Evolutionary conservation across 2,888 invertebrate species (phyloP).

Genomic region (Omphaloscelis lunosa): DNA sequence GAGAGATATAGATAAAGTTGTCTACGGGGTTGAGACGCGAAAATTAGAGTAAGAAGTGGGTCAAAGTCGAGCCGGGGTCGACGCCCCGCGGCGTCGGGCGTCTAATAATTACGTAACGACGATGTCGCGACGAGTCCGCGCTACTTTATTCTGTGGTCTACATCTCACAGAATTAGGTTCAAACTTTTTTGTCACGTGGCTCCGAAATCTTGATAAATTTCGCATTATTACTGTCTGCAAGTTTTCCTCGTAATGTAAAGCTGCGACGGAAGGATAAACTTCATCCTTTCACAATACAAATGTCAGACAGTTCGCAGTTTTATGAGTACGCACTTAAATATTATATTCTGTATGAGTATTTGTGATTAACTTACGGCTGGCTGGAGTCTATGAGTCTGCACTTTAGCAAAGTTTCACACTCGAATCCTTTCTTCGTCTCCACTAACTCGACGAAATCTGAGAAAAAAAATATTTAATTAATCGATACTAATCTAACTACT

Average conservation of each 20-base stretch:
- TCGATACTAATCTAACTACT: conserved; percentile 43
- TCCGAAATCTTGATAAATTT: conserved; percentile 68
- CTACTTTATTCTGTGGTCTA: conserved; percentile 67
- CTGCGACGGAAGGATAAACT: conserved; percentile 67
- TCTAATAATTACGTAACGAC: conserved; percentile 87
- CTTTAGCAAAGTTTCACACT: conserved; percentile 72
- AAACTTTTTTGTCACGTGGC: conserved; percentile 61
- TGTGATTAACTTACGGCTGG: conserved; percentile 76
- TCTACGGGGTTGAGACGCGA: conserved; percentile 83
- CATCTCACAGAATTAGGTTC: conserved; percentile 60
- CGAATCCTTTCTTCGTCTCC: conserved; percentile 64
- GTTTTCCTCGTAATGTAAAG: conserved; percentile 67
- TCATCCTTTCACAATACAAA: conserved; percentile 69
- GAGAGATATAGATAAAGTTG: conserved; percentile 77
- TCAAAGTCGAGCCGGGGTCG: conserved; percentile 89
- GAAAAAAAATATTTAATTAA: conserved; percentile 63
- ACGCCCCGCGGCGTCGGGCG: conserved; percentile 79
- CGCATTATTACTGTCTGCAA: conserved; percentile 71
- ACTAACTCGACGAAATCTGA: conserved; percentile 70
- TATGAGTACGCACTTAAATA: conserved; percentile 62
- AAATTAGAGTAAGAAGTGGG: conserved; percentile 89
- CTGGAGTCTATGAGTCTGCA: conserved; percentile 72
- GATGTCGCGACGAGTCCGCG: conserved; percentile 77
- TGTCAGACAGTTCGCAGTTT: conserved; percentile 61
- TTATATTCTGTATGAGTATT: conserved; percentile 56